These are phyloP conservation scores for Isurus oxyrinchus DNA, from an alignment of 2,113 vertebrate genomes.

Conservation along the genomic window DNA sequence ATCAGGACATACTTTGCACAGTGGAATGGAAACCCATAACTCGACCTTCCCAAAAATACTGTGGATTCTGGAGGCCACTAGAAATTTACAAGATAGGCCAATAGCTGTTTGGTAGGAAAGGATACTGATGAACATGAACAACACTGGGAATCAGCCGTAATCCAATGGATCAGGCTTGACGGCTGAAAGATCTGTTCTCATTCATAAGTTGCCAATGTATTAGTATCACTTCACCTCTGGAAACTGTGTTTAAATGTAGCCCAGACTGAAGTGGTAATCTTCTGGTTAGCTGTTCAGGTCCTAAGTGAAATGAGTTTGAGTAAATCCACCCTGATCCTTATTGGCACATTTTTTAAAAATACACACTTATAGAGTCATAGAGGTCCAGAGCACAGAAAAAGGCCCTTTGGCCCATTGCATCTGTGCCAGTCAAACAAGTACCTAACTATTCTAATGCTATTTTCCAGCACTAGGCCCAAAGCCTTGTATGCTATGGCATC, in stretches of 20 bases:
- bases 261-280: not conserved
- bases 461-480: no score
- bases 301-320: not conserved
- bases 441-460: no score
- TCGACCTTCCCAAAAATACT: no score
- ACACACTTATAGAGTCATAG: not conserved
- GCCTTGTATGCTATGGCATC: no score
- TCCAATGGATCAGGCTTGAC: not conserved
- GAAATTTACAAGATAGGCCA: no score
- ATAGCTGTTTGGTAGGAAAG: not conserved
- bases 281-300: not conserved
- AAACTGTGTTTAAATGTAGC: not conserved
- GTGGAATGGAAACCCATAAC: not conserved
- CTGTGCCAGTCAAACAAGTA: no score
- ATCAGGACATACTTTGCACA: not conserved
- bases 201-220: not conserved
- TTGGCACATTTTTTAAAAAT: not conserved
- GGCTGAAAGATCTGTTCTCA: not conserved
- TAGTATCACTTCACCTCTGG: not conserved
- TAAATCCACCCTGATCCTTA: not conserved
- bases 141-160: not conserved
- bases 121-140: not conserved
- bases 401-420: no score
- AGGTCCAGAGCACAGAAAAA: no score
- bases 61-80: no score